Base-by-base conservation (phyloP, 1,140 invertebrate genomes). In the Drosophila busckii region DNA sequence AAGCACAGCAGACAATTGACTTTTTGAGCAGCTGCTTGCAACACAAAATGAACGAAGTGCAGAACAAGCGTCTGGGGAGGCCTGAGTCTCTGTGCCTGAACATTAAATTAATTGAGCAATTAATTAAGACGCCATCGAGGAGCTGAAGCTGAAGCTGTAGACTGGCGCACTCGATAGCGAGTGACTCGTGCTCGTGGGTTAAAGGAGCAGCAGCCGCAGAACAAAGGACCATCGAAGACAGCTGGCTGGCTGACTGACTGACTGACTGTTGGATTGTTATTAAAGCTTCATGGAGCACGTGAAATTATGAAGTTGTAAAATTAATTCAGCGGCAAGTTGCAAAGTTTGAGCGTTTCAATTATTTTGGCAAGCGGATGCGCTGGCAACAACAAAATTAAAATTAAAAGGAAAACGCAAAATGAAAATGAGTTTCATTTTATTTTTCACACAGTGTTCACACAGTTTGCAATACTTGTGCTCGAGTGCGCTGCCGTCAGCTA, bases 71-170 rank as follows among this genome's bases (percentile, higher is more conserved):
- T 35, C 35, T 32, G 7, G 35, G 42, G 26, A 20, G 15, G 20
- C 1, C 5, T 7, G 15, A 7, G 49, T 42, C 34, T 46, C 26
- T 56, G 53, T 66, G 62, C 37, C 49, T 82, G 75, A 66, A 70
- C 75, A 80, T 82, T 80, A 80, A 82, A 80, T 80, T 80, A 80
- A 80, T 80, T 80, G 75, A 82, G 75, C 75, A 82, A 82, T 82
- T 82, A 82, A 82, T 82, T 82, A 82, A 82, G 69, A 82, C 75
- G 45, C 75, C 75, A 75, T 75, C 80, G 69, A 58, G 64, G 17
- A 49, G 66, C 20, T 42, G 42, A 40, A 60, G 56, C 64, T 61
- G 41, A 46, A 5, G 32, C 9, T 6, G 28, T 10, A 31, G 40
- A 23, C 13, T n/a, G 16, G 20, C 6, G 37, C 6, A n/a, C 12